phyloP scores from a whole-genome alignment of 2,888 invertebrate species.

The Nematopogon swammerdamellus region DNA sequence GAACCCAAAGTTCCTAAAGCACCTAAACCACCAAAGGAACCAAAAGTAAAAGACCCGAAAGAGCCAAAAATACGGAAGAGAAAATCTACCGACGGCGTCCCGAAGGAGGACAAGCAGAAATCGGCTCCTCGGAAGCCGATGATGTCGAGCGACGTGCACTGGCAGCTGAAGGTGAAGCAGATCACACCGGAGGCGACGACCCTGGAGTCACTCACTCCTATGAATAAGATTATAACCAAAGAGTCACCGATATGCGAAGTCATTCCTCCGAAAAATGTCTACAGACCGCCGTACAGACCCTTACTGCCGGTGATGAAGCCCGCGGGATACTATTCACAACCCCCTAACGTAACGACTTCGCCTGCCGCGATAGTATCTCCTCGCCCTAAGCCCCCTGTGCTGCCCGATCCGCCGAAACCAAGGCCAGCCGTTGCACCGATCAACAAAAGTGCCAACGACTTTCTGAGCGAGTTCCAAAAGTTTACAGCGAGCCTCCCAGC shows the following conservation, averaged over 20 bases:
- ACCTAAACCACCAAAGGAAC: slow-evolving; percentile 5
- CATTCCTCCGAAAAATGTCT: not conserved
- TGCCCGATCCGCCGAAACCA: not conserved
- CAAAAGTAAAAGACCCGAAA: slow-evolving; percentile 13
- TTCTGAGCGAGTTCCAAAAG: slow-evolving; percentile 39
- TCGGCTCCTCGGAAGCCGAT: not conserved
- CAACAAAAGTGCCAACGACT: slow-evolving; percentile 41
- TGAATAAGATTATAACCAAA: not conserved
- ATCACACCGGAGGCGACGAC: not conserved
- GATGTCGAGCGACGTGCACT: not conserved
- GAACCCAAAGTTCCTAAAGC: slow-evolving; percentile 27
- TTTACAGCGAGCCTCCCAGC: slow-evolving; percentile 24
- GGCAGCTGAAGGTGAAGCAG: not conserved
- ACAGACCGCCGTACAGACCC: not conserved
- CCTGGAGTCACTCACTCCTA: not conserved
- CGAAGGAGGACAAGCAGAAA: slow-evolving; percentile 8
- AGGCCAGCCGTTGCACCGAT: slow-evolving; percentile 23
- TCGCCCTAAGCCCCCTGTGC: not conserved
- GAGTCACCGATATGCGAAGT: not conserved
- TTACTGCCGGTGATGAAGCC: not conserved
- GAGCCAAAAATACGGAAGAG: slow-evolving; percentile 13
- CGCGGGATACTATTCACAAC: too few species aligned
- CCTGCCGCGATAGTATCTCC: too few species aligned
- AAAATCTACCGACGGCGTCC: slow-evolving; percentile 4
- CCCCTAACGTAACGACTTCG: too few species aligned